These are phyloP conservation scores for Ischnura elegans DNA, from an alignment of 2,888 invertebrate species.

Conservation along the genomic window DNA sequence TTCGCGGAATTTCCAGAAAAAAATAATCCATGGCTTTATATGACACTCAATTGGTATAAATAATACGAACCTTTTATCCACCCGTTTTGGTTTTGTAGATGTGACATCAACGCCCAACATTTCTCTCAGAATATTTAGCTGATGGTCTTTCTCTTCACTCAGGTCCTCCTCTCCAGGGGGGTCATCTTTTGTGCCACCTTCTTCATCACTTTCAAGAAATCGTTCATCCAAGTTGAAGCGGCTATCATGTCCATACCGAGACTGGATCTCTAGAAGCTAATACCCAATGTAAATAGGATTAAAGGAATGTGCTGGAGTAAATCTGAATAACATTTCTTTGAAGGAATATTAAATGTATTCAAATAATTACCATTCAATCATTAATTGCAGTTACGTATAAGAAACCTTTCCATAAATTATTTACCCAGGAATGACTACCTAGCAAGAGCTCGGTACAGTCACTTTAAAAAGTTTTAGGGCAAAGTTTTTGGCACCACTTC, in stretches of 20 bases:
- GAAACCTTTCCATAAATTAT: too few relatives aligned
- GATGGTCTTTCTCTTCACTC: constrained; percentile 72
- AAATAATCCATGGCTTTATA: too few relatives aligned
- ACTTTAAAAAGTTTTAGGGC: too few relatives aligned
- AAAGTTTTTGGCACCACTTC: too few relatives aligned
- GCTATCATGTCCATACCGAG: constrained; percentile 86
- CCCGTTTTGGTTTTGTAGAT: not conserved
- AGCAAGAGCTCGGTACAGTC: too few relatives aligned
- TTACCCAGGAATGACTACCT: too few relatives aligned
- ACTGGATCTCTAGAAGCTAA: constrained; percentile 86
- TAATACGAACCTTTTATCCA: not conserved
- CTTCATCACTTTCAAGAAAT: constrained; percentile 83
- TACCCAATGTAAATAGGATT: too few relatives aligned
- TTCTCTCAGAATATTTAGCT: constrained; percentile 41
- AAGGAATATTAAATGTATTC: not conserved
- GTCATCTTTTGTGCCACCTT: constrained; percentile 71
- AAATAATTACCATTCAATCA: too few relatives aligned
- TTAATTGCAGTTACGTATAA: too few relatives aligned
- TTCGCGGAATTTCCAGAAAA: too few relatives aligned
- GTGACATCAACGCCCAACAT: constrained; percentile 41
- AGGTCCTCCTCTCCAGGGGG: constrained; percentile 73
- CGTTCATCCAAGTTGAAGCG: constrained; percentile 88
- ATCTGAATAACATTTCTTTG: not conserved
- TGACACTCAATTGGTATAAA: not conserved
- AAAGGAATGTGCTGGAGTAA: constrained; percentile 69